phyloP scores from a whole-genome alignment of 1,140 invertebrate species.

The Neodiprion virginianus region DNA sequence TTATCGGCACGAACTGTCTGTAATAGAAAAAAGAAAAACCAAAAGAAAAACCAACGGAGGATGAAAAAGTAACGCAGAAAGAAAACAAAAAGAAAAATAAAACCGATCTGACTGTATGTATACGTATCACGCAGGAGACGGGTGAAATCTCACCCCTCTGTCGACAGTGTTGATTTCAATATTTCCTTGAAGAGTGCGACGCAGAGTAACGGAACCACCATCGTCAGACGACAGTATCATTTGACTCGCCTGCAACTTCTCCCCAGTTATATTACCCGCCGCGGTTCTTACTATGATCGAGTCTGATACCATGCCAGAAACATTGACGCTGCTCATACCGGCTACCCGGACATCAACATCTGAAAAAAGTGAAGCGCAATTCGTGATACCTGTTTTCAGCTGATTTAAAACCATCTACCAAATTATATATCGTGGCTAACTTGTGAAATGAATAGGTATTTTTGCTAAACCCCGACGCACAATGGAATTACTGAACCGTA shows the following conservation, averaged over 20 bases:
- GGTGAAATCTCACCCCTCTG: slow-evolving; percentile 25
- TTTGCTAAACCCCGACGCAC: not conserved
- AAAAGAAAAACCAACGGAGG: no score
- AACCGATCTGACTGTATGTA: not conserved
- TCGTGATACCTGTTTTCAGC: not conserved
- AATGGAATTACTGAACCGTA: not conserved
- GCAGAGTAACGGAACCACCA: slow-evolving; percentile 29
- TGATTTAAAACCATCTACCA: no score
- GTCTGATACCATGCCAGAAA: slow-evolving; percentile 30
- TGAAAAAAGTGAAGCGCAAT: slow-evolving; percentile 10
- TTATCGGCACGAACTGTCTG: slow-evolving; percentile 30
- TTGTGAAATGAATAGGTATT: not conserved
- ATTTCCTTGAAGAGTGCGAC: slow-evolving; percentile 27
- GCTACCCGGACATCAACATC: slow-evolving; percentile 26
- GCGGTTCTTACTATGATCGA: slow-evolving; percentile 28
- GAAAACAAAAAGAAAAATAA: no score
- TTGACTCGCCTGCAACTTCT: slow-evolving; percentile 29
- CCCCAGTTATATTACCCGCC: slow-evolving; percentile 27
- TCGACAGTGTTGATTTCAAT: slow-evolving; percentile 30
- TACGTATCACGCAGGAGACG: not conserved
- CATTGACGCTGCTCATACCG: slow-evolving; percentile 19
- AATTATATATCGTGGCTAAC: no score
- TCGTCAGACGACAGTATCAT: slow-evolving; percentile 28
- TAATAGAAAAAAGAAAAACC: slow-evolving; percentile 7
- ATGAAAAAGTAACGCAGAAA: no score